Evolutionary conservation across 2,113 vertebrate genomes (phyloP).

Genomic region (Anarrhichthys ocellatus): DNA sequence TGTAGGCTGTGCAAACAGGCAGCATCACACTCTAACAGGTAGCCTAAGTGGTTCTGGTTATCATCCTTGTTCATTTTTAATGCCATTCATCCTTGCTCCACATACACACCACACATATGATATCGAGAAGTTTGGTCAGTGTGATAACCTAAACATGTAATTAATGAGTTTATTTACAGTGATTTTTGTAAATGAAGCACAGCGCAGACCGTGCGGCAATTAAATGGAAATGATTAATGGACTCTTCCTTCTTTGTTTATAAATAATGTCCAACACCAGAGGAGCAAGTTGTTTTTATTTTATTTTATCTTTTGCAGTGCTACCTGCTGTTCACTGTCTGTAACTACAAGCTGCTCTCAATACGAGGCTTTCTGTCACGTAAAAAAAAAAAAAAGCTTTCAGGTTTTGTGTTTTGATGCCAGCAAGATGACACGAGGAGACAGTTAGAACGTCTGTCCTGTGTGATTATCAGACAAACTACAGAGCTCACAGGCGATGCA

Average conservation of each 20-base stretch:
- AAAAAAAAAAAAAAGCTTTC: constrained; percentile 16
- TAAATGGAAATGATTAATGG: constrained; percentile 60
- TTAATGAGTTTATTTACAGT: constrained; percentile 41
- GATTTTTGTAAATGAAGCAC: constrained; percentile 39
- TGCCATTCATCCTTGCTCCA: constrained; percentile 35
- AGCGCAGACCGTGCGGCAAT: constrained; percentile 42
- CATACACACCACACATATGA: constrained; percentile 1
- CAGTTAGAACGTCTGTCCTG: constrained; percentile 59
- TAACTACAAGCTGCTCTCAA: constrained; percentile 68
- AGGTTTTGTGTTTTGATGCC: constrained; percentile 57
- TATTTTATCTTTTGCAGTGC: constrained; percentile 65
- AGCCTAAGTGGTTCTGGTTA: constrained; percentile 52
- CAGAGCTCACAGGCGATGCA: constrained; percentile 35
- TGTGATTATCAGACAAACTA: constrained; percentile 65
- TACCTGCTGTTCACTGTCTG: constrained; percentile 76
- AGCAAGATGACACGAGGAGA: constrained; percentile 60
- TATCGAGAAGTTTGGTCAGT: background rate
- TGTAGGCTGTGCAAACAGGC: constrained; percentile 70
- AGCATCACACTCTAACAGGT: constrained; percentile 72
- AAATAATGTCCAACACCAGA: constrained; percentile 49
- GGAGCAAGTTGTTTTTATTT: constrained; percentile 37
- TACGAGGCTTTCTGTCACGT: constrained; percentile 47
- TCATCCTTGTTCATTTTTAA: constrained; percentile 46
- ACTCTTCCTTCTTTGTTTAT: constrained; percentile 49
- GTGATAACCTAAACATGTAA: constrained; percentile 37